These are phyloP conservation scores for Campoletis sonorensis DNA, from an alignment of 1,140 invertebrate species.

Conservation along the genomic window DNA sequence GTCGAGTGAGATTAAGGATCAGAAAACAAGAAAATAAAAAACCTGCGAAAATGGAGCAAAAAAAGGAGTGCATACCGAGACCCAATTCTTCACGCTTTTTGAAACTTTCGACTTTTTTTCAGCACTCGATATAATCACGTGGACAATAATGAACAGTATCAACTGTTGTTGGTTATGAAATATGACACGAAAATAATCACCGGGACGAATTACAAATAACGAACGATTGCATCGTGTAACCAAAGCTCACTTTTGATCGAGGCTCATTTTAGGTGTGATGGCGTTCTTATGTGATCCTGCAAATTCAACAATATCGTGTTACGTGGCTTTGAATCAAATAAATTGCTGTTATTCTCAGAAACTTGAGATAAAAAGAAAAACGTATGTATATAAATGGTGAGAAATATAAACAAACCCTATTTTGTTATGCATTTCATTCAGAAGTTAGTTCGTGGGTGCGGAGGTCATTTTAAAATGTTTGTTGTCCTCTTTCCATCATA, in stretches of 20 bases:
- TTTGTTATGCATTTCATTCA: too few species aligned
- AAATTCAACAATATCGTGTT: background rate
- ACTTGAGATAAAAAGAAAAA: too few species aligned
- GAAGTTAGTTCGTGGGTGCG: too few species aligned
- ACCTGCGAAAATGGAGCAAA: background rate
- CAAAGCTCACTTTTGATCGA: background rate
- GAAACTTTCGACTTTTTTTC: background rate
- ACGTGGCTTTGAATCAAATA: background rate
- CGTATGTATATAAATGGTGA: too few species aligned
- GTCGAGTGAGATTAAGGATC: background rate
- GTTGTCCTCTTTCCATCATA: too few species aligned
- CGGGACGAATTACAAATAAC: slow-evolving; percentile 16
- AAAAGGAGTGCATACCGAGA: background rate
- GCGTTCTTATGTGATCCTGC: background rate
- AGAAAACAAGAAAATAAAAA: background rate
- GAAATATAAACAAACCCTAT: too few species aligned
- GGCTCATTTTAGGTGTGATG: background rate
- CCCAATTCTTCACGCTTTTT: background rate
- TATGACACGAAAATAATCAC: background rate
- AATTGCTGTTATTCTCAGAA: background rate
- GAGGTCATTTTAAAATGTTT: too few species aligned
- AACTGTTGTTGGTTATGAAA: background rate
- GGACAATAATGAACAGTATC: slow-evolving; percentile 4
- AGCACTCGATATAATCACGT: background rate
- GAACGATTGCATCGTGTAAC: background rate